Evolutionary conservation across 2,797 vertebrate species (phyloP).

Genomic region (Molossus alvarezi): DNA sequence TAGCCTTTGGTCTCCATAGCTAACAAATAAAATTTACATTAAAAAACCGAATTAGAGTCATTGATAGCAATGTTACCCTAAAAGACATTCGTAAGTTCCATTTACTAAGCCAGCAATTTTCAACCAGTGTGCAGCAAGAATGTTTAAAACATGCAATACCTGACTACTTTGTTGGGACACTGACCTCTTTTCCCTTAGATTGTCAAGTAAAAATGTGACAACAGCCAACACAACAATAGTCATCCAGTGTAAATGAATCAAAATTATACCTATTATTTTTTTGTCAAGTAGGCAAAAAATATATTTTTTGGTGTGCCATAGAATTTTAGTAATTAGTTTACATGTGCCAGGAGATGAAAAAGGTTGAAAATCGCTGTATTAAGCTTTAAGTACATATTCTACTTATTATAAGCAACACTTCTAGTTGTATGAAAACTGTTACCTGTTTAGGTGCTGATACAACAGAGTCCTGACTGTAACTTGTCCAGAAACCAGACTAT

Average conservation of each 20-base stretch:
- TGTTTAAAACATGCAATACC: background rate
- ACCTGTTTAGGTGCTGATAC: constrained; percentile 24
- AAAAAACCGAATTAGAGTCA: constrained; percentile 85
- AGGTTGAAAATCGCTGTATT: background rate
- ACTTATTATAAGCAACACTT: constrained; percentile 5
- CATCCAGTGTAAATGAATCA: background rate
- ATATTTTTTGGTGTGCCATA: background rate
- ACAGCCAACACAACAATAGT: background rate
- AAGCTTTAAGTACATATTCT: background rate
- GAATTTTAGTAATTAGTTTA: background rate
- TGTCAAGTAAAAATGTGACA: background rate
- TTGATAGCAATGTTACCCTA: background rate
- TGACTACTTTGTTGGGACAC: background rate
- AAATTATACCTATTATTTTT: background rate
- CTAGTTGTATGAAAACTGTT: background rate
- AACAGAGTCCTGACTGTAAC: constrained; percentile 23
- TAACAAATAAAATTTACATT: constrained; percentile 90
- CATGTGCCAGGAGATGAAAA: background rate
- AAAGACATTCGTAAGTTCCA: constrained; percentile 53
- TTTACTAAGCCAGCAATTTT: background rate
- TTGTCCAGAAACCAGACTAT: constrained; percentile 25
- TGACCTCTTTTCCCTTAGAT: background rate
- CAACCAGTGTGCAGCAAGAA: background rate
- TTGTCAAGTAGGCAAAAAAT: background rate
- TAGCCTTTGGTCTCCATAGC: constrained; percentile 99